A percentile compares a stretch with the other conserved stretches of the same genome.
These are phyloP conservation scores for Trogon surrucura DNA, from an alignment of 2,113 vertebrate genomes.

Conservation along the genomic window DNA sequence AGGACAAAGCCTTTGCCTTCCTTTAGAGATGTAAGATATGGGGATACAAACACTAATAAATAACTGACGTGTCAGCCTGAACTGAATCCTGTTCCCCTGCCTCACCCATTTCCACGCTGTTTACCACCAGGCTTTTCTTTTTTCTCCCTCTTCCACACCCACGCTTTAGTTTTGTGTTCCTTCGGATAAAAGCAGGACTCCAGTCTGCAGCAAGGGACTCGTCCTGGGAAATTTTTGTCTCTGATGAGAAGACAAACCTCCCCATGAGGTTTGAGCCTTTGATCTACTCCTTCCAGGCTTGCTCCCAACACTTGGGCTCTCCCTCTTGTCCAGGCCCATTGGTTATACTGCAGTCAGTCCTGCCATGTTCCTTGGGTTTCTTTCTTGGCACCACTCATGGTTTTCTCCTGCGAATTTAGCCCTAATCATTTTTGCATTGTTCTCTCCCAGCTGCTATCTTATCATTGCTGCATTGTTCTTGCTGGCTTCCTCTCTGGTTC, in stretches of 20 bases:
- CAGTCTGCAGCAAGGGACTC: neutral
- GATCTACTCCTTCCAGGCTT: neutral
- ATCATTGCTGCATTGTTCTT: conserved; percentile 11
- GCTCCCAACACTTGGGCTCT: neutral
- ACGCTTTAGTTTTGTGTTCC: neutral
- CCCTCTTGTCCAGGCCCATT: neutral
- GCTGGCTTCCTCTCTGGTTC: neutral
- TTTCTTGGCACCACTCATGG: neutral
- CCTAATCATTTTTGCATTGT: conserved; percentile 19
- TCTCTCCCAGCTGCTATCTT: conserved; percentile 15
- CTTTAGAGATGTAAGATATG: conserved; percentile 32
- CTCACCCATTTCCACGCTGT: conserved; percentile 40
- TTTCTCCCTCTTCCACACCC: neutral
- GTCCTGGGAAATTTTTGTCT: neutral
- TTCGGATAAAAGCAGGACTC: neutral
- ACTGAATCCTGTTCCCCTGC: conserved; percentile 15
- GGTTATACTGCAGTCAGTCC: neutral
- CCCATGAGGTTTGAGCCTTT: neutral
- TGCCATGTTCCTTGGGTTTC: neutral
- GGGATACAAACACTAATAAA: conserved; percentile 46
- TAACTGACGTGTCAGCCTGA: neutral
- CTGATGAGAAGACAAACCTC: neutral
- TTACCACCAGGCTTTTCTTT: neutral
- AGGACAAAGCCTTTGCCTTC: conserved; percentile 42
- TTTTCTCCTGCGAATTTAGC: neutral